Base-by-base conservation (phyloP, 2,113 vertebrate genomes). In the Percina caprodes region DNA sequence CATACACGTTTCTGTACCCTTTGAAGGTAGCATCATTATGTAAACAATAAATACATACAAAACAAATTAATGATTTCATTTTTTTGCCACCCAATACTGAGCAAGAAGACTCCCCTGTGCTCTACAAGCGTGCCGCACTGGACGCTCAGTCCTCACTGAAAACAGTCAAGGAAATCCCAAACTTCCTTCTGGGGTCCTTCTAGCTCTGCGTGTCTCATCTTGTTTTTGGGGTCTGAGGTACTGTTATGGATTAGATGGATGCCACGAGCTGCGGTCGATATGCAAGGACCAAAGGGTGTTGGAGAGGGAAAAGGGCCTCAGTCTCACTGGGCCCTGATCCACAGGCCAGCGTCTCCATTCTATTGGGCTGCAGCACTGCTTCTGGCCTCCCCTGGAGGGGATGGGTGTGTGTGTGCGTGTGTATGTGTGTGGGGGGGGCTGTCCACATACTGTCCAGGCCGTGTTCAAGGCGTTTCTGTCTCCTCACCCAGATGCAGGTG, bases 31-130 rank as follows among this genome's bases (percentile, higher is more conserved):
- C 91, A 86, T 92, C 87, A 46, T 85, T 90, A 91, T 94, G 96
- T 95, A 96, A 97, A 96, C 96, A 95, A 91, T 72, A 90, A 86
- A 91, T 84, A 87, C 79, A 89, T 75, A 84, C 62, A 86, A 88
- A n/a, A 88, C 67, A 65, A 74, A 87, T 69, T 71, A 68, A 91
- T 75, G 84, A 61, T 58, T 77, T 55, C 45, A 18, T 49, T 63
- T 80, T 86, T 85, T 83, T 61, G 69, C 70, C 70, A 58, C 67
- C 82, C 73, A 87, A 67, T 79, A 78, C 74, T 87, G 77, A 89
- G 71, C 26, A n/a, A 48, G 69, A 67, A 6, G 61, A 11, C 68
- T 69, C 75, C 75, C 60, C 14, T 30, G 24, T 77, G 46, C 65
- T 75, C 65, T 26, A 10, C 58, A 26, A 73, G 62, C 30, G 10